Evolutionary conservation across 92 coral and sea anemone genomes (phyloP), one percentile per base, ranked within the genome.

Genomic region (Paramuricea clavata): DNA sequence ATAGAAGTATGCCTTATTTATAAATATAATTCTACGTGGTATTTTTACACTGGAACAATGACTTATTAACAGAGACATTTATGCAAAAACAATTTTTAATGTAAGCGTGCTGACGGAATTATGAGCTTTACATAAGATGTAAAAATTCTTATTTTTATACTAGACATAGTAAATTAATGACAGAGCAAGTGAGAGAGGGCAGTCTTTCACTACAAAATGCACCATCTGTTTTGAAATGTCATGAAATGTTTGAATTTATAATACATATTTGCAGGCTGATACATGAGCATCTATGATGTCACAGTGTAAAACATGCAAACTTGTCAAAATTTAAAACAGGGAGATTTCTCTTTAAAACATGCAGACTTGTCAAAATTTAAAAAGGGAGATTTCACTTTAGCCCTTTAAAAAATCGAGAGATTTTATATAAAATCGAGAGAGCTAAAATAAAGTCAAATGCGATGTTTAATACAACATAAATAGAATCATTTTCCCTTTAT

Each of bases 81-180:
- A 60, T 28, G 72, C 36, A 28, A 26, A 39, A 65, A 65, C 72
- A 28, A 65, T 65, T 65, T 65, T 27, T 65, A 62, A 33, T 65
- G 72, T 28, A 65, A 26, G 72, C 72, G 27, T 31, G n/a, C 11
- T 33, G 21, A 65, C 2, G 39, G 31, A 28, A 65, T 65, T 30
- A 65, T 13, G 12, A 21, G 35, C 39, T 33, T 65, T 65, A 56
- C 8, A 3, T 56, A 65, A 27, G 72, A 33, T 65, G 72, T 65
- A 65, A 5, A 65, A 65, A 27, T 65, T n/a, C 39, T 65, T 65
- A 65, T 65, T 65, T 65, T 65, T 65, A 65, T 65, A 65, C 42
- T 65, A 65, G 36, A 26, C 72, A 26, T 31, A 28, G 22, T 54
- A 54, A 54, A 65, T 65, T 65, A 65, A 65, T 3, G 35, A 33